These are phyloP conservation scores for Drosophila meridionalis DNA, from an alignment of 2,888 invertebrate genomes.

Conservation along the genomic window DNA sequence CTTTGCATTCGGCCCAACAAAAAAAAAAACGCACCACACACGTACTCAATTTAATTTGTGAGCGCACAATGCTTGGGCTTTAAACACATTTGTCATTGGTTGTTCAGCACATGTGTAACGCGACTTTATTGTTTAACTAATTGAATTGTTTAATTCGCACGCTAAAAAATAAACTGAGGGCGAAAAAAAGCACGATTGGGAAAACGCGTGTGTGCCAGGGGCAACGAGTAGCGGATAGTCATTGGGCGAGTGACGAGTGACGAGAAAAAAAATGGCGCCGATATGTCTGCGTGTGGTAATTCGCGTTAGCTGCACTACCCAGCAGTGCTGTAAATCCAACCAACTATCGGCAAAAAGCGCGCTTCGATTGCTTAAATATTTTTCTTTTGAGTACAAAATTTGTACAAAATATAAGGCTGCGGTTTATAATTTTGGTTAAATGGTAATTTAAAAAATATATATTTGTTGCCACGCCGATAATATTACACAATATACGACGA, in stretches of 20 bases:
- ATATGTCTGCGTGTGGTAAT: conserved; percentile 42
- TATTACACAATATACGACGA: background rate
- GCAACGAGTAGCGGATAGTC: conserved; percentile 55
- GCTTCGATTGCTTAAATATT: background rate
- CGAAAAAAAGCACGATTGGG: conserved; percentile 74
- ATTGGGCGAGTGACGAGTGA: conserved; percentile 42
- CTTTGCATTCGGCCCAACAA: conserved; percentile 56
- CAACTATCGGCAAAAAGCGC: conserved; percentile 8
- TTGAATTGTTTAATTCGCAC: conserved; percentile 44
- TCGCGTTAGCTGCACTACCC: background rate
- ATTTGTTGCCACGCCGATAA: too few relatives aligned
- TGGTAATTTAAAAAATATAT: too few relatives aligned
- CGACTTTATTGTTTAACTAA: conserved; percentile 20
- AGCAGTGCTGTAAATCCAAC: background rate
- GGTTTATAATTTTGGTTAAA: background rate
- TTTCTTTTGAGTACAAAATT: background rate
- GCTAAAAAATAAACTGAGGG: conserved; percentile 63
- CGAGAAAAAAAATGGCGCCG: conserved; percentile 65
- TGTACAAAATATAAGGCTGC: too few relatives aligned
- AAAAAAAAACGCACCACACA: conserved; percentile 45
- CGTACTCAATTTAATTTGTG: conserved; percentile 23
- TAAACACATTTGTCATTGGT: conserved; percentile 1
- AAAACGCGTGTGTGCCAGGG: conserved; percentile 71
- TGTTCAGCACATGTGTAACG: conserved; percentile 17
- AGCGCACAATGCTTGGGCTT: background rate